Evolutionary conservation across 2,113 vertebrate genomes (phyloP), one percentile per base, ranked within the genome.

Genomic region (Gadus macrocephalus): DNA sequence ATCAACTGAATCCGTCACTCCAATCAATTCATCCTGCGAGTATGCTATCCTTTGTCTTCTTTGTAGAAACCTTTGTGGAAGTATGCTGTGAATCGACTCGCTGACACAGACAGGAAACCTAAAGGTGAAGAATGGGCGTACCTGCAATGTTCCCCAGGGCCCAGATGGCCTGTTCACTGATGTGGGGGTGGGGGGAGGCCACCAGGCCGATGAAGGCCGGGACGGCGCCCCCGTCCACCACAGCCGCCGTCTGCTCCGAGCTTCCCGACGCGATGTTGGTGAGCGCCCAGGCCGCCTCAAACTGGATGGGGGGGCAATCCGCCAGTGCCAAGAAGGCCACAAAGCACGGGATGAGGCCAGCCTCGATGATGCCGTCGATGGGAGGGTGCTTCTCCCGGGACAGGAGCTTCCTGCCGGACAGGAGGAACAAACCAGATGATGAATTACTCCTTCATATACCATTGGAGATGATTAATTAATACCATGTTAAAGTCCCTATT

Each of bases 121-220:
- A 4, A n/a, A 22, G 56, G 56, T 8, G 9, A 31, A 31, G 49
- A 15, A 17, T 53, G 8, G 53, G 22, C 75, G 53, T 92, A 97
- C 95, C 96, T 91, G 95, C 95, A 62, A 98, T 98, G 62, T 98
- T 97, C 53, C 95, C 95, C 9, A 98, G 70, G 0, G 96, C 96
- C 94, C 96, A 98, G 38, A 98, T 92, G 65, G 96, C 95, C 83
- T 98, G 96, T 83, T 97, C 95, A 58, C 94, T 95, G 89, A 98
- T 92, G 77, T 97, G 94, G 49, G 88, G 69, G 35, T 95, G 92
- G 3, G 95, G 93, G 19, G 95, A 98, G 2, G 91, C 80, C 82
- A 97, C 78, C 1, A 98, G 89, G 1, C 76, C 86, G 74, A 97
- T 92, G 72, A 98, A 96, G 31, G 95, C 94, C 56, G 94, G 94